phyloP scores from a whole-genome alignment of 92 coral and sea anemone genomes.

The Porites evermanni region DNA sequence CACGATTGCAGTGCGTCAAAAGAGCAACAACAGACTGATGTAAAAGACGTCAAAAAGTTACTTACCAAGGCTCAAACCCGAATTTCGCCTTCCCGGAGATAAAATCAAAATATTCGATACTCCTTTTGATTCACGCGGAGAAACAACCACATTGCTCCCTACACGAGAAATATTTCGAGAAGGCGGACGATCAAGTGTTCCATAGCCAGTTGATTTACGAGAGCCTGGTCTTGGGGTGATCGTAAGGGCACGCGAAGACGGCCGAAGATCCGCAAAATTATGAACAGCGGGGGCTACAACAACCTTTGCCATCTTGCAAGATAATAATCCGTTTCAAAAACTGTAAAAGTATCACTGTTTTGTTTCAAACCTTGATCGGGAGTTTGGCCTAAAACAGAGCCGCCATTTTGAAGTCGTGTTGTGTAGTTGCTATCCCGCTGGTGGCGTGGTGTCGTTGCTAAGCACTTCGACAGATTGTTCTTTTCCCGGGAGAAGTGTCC shows the following conservation, averaged over 20 bases:
- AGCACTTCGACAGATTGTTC: conserved; percentile 31
- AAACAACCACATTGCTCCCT: conserved; percentile 54
- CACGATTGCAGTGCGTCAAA: not conserved
- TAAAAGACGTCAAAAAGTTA: conserved; percentile 2
- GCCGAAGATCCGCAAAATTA: conserved; percentile 78
- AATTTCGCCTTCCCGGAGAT: conserved; percentile 69
- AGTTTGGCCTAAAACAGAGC: not conserved
- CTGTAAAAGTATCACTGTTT: not conserved
- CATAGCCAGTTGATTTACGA: conserved; percentile 56
- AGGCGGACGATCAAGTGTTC: conserved; percentile 61
- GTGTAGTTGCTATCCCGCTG: conserved; percentile 69
- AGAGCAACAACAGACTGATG: conserved; percentile 16
- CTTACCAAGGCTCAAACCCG: conserved; percentile 76
- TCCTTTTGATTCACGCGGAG: conserved; percentile 61
- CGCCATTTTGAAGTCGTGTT: conserved; percentile 65
- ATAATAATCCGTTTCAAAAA: not conserved
- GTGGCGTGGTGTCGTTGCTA: conserved; percentile 74
- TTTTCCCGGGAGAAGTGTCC: conserved; percentile 24
- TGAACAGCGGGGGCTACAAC: conserved; percentile 83
- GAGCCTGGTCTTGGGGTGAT: conserved; percentile 81
- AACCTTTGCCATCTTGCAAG: conserved; percentile 79
- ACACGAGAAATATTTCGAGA: conserved; percentile 64
- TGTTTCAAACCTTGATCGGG: not conserved
- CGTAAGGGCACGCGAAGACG: conserved; percentile 81
- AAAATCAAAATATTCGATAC: conserved; percentile 33